These are phyloP conservation scores for human DNA, from an alignment of 2,113 vertebrate genomes.

Conservation along the genomic window GRCh38 chr9:82404501-82405000, in stretches of 20 bases:
- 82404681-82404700: constrained; percentile 69
- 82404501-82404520: constrained; percentile 13
- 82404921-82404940: background rate
- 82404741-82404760: constrained; percentile 8
- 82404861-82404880: background rate
- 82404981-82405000: constrained; percentile 37
- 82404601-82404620: constrained; percentile 34
- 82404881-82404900: background rate
- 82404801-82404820: constrained; percentile 37
- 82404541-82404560: constrained; percentile 18
- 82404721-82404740: constrained; percentile 42
- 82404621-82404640: constrained; percentile 44
- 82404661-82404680: constrained; percentile 45
- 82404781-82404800: constrained; percentile 28
- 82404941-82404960: constrained; percentile 21
- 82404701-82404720: constrained; percentile 48
- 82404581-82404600: constrained; percentile 55
- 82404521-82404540: background rate
- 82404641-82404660: constrained; percentile 32
- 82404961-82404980: background rate
- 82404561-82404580: constrained; percentile 16
- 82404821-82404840: background rate
- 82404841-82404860: constrained; percentile 35
- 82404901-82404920: constrained; percentile 40
- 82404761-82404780: constrained; percentile 39